These are phyloP conservation scores for Crotalus tigris DNA, from an alignment of 2,113 vertebrate genomes.

Conservation along the genomic window DNA sequence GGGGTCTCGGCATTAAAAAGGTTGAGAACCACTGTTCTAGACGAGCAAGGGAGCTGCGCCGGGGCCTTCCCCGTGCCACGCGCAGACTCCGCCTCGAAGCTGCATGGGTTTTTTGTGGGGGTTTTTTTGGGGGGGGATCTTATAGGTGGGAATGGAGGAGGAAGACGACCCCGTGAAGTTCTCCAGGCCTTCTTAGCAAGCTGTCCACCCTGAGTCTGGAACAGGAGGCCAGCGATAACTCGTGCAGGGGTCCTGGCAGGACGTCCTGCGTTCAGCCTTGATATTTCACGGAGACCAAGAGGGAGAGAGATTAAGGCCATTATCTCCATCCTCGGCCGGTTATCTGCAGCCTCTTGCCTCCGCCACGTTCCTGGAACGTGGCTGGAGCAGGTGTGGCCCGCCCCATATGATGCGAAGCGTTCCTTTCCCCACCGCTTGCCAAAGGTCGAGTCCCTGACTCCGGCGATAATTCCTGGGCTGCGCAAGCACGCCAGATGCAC, in stretches of 20 bases:
- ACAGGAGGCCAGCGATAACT: neutral
- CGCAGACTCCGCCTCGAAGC: neutral
- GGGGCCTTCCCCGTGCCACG: neutral
- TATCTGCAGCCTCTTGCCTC: constrained; percentile 61
- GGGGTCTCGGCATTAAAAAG: too few species aligned
- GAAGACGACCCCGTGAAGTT: neutral
- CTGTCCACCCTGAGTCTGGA: neutral
- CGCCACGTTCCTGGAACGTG: constrained; percentile 76
- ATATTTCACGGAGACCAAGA: constrained; percentile 49
- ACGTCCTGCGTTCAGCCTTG: constrained; percentile 63
- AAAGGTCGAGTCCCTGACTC: constrained; percentile 73
- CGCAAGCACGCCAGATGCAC: constrained; percentile 49
- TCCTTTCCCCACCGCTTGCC: constrained; percentile 20
- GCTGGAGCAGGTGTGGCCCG: constrained; percentile 75
- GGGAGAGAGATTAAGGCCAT: constrained; percentile 22
- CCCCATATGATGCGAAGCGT: constrained; percentile 27
- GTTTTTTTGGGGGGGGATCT: too few species aligned
- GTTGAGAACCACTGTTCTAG: neutral
- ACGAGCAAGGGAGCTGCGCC: neutral
- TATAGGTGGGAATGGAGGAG: neutral
- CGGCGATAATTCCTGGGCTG: constrained; percentile 47
- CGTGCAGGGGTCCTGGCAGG: rapidly evolving
- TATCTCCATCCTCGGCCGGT: constrained; percentile 59
- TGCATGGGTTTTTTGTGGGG: neutral
- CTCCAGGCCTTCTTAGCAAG: neutral